phyloP scores from a whole-genome alignment of 2,113 vertebrate species.

The Diphyllodes magnificus region DNA sequence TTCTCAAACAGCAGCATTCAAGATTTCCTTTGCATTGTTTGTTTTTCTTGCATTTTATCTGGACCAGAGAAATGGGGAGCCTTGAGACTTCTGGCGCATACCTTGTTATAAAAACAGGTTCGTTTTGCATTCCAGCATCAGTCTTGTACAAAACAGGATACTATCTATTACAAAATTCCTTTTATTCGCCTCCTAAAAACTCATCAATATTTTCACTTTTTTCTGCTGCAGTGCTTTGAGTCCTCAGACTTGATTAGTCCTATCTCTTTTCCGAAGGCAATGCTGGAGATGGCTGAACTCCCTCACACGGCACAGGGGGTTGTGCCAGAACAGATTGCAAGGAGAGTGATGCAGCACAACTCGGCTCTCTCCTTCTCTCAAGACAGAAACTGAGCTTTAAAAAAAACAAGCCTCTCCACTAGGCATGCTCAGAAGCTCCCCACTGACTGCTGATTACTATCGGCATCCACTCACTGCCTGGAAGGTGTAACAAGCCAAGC shows the following conservation, averaged over 20 bases:
- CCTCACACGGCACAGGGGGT: not conserved
- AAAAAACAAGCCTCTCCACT: conserved; percentile 1
- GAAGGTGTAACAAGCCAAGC: not conserved
- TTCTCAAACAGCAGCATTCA: not conserved
- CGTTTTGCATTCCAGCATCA: not conserved
- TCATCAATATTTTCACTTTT: not conserved
- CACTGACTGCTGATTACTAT: conserved; percentile 4
- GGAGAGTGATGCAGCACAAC: conserved; percentile 23
- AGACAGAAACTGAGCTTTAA: conserved; percentile 37
- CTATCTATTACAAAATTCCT: not conserved
- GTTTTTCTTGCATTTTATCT: not conserved
- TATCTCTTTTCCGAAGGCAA: accelerated
- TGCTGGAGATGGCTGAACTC: not conserved
- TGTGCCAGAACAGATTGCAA: conserved; percentile 23
- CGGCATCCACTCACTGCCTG: conserved; percentile 29
- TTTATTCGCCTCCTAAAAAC: not conserved
- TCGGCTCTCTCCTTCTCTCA: conserved; percentile 6
- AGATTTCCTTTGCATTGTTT: not conserved
- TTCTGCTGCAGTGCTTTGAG: not conserved
- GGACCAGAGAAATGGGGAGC: not conserved
- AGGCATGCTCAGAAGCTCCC: conserved; percentile 60
- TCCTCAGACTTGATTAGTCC: not conserved
- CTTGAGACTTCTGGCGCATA: not conserved
- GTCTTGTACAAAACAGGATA: not conserved
- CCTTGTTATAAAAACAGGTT: not conserved